Evolutionary conservation across 2,797 vertebrate genomes (phyloP).

Genomic region (Trichosurus vulpecula): DNA sequence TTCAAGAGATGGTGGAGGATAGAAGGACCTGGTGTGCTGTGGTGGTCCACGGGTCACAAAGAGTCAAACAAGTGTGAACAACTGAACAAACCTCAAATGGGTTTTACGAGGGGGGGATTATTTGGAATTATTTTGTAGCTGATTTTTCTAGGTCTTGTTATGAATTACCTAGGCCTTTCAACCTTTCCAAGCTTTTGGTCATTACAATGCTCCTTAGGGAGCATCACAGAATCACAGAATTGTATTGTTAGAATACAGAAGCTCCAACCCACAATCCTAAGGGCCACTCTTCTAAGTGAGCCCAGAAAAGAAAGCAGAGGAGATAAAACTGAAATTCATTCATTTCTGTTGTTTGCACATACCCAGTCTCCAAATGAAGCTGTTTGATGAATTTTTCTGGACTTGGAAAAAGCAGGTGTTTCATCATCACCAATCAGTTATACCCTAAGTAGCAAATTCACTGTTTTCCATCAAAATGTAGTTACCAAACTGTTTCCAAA

Average conservation of each 20-base stretch:
- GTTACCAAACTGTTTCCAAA: conserved; percentile 29
- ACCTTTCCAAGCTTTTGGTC: not conserved
- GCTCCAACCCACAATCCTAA: not conserved
- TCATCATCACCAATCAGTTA: not conserved
- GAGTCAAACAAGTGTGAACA: not conserved
- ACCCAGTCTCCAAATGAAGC: not conserved
- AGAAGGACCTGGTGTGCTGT: not conserved
- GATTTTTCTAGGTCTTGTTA: not conserved
- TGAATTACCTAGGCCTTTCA: not conserved
- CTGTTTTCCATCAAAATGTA: conserved; percentile 19
- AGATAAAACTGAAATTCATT: not conserved
- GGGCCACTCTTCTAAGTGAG: not conserved
- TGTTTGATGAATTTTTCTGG: not conserved
- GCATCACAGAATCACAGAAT: not conserved
- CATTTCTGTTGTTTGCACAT: not conserved
- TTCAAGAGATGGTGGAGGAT: not conserved
- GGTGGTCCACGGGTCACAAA: too few relatives aligned
- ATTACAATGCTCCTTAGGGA: not conserved
- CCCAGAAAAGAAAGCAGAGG: not conserved
- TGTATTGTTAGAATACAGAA: not conserved
- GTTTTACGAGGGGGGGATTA: not conserved
- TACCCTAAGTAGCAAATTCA: conserved; percentile 11
- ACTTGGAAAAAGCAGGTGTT: not conserved
- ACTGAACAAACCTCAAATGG: not conserved
- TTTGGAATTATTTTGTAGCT: not conserved